These are phyloP conservation scores for Cichladusa arquata DNA, from an alignment of 2,113 vertebrate genomes.

Conservation along the genomic window DNA sequence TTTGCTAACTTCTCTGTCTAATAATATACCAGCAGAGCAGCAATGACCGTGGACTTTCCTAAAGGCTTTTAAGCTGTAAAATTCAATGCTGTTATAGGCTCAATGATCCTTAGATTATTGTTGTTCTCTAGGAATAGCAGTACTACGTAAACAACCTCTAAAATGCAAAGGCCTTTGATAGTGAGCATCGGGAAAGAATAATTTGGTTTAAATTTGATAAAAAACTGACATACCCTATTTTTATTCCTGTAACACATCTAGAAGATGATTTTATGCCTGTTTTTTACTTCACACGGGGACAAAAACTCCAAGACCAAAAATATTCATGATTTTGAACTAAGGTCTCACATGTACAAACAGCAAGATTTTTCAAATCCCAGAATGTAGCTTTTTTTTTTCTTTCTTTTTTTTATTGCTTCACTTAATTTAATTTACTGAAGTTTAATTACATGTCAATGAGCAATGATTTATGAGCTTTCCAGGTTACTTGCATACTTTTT, in stretches of 20 bases:
- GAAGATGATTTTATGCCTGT: neutral
- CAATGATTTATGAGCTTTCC: neutral
- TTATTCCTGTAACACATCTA: neutral
- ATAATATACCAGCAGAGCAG: neutral
- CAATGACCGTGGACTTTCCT: neutral
- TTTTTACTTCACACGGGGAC: neutral
- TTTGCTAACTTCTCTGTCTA: neutral
- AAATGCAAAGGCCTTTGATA: neutral
- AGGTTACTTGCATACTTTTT: neutral
- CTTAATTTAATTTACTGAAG: neutral
- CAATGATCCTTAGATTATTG: neutral
- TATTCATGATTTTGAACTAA: neutral
- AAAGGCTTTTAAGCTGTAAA: neutral
- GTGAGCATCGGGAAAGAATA: neutral
- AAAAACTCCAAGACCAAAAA: neutral
- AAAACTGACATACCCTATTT: rapidly evolving
- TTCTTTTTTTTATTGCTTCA: neutral
- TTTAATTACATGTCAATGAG: neutral
- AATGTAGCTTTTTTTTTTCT: neutral
- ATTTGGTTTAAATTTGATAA: neutral
- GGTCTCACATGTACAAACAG: neutral
- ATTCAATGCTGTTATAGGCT: neutral
- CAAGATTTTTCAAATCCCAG: neutral
- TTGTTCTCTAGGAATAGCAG: neutral
- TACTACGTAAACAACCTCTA: neutral